A percentile compares a stretch with the other conserved stretches of the same genome.
phyloP scores from a whole-genome alignment of 2,888 invertebrate species.

The Caenorhabditis imperialis region DNA sequence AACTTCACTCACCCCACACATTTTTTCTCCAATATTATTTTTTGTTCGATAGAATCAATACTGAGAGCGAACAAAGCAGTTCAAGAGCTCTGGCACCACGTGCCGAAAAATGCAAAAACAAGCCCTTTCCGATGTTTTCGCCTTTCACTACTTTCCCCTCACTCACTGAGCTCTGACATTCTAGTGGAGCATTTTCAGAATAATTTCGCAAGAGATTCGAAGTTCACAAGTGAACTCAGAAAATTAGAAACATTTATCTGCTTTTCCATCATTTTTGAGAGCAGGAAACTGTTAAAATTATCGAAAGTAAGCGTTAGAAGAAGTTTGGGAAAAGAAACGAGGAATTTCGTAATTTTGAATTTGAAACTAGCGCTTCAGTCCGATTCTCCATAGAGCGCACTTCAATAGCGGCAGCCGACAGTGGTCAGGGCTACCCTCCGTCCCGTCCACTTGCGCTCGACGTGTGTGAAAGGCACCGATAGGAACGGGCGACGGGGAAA shows the following conservation, averaged over 20 bases:
- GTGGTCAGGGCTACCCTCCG: slow-evolving; percentile 9
- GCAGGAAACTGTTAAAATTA: neutral
- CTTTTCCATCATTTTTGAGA: too few relatives aligned
- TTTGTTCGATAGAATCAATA: neutral
- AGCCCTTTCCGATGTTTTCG: too few relatives aligned
- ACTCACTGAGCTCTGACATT: too few relatives aligned
- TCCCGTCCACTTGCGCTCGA: slow-evolving; percentile 34
- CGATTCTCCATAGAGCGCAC: slow-evolving; percentile 26
- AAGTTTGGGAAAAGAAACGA: neutral
- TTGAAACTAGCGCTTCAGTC: slow-evolving; percentile 23
- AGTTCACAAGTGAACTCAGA: too few relatives aligned
- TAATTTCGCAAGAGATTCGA: too few relatives aligned
- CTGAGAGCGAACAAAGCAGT: too few relatives aligned
- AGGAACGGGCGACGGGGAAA: slow-evolving; percentile 44
- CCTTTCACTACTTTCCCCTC: too few relatives aligned
- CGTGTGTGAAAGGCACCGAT: slow-evolving; percentile 52
- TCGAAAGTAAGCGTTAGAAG: neutral
- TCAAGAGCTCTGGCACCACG: neutral
- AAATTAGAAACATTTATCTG: neutral
- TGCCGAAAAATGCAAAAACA: too few relatives aligned
- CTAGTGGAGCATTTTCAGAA: too few relatives aligned
- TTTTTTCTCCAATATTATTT: too few relatives aligned
- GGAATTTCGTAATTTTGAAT: neutral
- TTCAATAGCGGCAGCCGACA: slow-evolving; percentile 17
- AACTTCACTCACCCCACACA: too few relatives aligned